A percentile compares a stretch with the other conserved stretches of the same genome.
These are phyloP conservation scores for Zalophus californianus DNA, from an alignment of 2,797 vertebrate species.

Conservation along the genomic window DNA sequence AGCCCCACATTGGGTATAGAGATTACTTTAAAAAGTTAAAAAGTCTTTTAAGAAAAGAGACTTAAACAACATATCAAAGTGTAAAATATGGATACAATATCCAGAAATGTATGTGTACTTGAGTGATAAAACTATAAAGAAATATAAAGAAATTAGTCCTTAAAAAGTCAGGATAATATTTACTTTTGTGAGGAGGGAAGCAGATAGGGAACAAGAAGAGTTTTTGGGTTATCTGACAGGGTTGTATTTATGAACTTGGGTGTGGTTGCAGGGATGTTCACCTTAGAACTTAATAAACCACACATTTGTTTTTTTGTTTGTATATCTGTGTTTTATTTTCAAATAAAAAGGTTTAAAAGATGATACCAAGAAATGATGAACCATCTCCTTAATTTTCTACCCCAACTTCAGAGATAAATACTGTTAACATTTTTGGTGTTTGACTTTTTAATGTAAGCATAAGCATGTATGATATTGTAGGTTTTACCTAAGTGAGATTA, in stretches of 20 bases:
- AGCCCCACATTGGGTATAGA: not conserved
- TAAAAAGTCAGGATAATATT: not conserved
- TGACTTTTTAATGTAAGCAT: not conserved
- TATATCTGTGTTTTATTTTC: conserved; percentile 23
- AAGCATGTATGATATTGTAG: not conserved
- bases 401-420: not conserved
- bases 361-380: not conserved
- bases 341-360: not conserved
- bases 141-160: not conserved
- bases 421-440: not conserved
- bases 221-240: not conserved
- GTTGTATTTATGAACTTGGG: not conserved
- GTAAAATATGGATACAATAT: not conserved
- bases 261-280: not conserved
- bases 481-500: not conserved
- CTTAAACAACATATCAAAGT: not conserved
- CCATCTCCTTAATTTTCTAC: not conserved
- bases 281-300: not conserved
- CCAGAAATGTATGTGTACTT: not conserved
- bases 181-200: not conserved
- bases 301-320: not conserved
- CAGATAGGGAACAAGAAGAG: too few relatives aligned
- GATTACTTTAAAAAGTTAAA: not conserved
- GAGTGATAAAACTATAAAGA: not conserved
- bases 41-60: not conserved